These are phyloP conservation scores for Amphiprion percula DNA, from an alignment of 2,113 vertebrate genomes.

Conservation along the genomic window DNA sequence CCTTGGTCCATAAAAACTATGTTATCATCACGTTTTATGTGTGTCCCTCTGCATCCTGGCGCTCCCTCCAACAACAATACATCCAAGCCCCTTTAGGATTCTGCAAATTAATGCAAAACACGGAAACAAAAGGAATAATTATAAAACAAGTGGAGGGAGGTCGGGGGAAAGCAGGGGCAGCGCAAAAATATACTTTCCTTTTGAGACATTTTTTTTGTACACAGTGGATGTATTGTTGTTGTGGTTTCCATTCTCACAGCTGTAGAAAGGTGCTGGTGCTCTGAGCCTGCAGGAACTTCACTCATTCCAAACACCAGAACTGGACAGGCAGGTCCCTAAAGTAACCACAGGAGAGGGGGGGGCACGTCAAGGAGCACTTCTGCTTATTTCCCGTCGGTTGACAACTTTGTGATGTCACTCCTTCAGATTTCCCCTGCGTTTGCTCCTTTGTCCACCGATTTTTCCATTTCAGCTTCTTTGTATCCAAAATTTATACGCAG, in stretches of 20 bases:
- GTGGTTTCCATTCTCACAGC: conserved; percentile 72
- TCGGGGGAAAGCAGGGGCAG: background rate
- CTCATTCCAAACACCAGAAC: conserved; percentile 71
- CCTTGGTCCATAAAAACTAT: conserved; percentile 99
- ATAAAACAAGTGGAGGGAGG: conserved; percentile 38
- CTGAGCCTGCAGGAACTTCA: conserved; percentile 80
- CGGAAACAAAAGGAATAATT: conserved; percentile 81
- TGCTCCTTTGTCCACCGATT: conserved; percentile 61
- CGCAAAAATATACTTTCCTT: conserved; percentile 81
- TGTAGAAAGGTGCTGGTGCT: conserved; percentile 78
- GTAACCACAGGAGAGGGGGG: conserved; percentile 80
- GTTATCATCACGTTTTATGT: conserved; percentile 87
- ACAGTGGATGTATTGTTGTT: conserved; percentile 80
- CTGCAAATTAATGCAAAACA: conserved; percentile 83
- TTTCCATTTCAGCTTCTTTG: conserved; percentile 65
- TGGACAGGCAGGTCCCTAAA: conserved; percentile 83
- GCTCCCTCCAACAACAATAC: conserved; percentile 85
- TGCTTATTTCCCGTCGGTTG: conserved; percentile 68
- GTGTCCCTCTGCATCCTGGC: conserved; percentile 87
- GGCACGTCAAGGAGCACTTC: conserved; percentile 69
- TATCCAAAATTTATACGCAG: conserved; percentile 83
- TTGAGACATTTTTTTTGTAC: conserved; percentile 54
- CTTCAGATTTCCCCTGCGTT: conserved; percentile 45
- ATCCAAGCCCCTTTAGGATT: conserved; percentile 86
- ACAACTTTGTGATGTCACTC: conserved; percentile 40